Base-by-base conservation (phyloP, 2,888 invertebrate species). In the Tachina lurida region DNA sequence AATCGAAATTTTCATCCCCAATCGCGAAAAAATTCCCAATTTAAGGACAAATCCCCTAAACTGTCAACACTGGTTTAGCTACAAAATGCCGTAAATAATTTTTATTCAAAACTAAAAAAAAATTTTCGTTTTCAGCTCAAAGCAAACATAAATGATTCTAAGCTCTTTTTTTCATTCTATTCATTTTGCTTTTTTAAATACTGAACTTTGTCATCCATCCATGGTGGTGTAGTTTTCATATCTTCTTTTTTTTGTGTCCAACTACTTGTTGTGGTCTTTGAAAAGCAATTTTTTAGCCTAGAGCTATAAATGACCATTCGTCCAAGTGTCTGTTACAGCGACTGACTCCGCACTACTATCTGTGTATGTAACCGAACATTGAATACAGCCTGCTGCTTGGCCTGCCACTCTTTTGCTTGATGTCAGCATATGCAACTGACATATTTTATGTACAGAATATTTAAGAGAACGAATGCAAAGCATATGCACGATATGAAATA, bases 351-450 rank as follows among this genome's bases (percentile, higher is more conserved):
- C 7, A 31, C 31, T 31, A 5, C 7, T 31, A 5, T 31, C 67
- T 63, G 15, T 45, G 45, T 56, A 15, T 47, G 65, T 13, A 75
- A 68, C 17, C 43, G 9, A 47, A 52, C 75, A 74, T 58, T 60
- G 67, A 80, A 73, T 54, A 52, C 65, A 70, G 54, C 67, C 22
- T 62, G 60, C 31, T 74, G 58, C 47, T 41, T 71, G 12, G 63
- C 31, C 41, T 80, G 68, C 65, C 71, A 80, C 45, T 86, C 79
- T 83, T 83, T 86, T 86, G 76, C 77, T 83, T 76, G 76, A 86
- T 76, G 70, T 70, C 85, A 85, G 45, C 82, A 78, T 71, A 85
- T 86, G 86, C 79, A 83, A 76, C 82, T 83, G 86, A 83, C 83
- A 86, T 83, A 83, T 76, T 86, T 83, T 82, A 78, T 75, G 70